Evolutionary conservation across 2,888 invertebrate genomes (phyloP).

Genomic region (Copidosoma aretas): DNA sequence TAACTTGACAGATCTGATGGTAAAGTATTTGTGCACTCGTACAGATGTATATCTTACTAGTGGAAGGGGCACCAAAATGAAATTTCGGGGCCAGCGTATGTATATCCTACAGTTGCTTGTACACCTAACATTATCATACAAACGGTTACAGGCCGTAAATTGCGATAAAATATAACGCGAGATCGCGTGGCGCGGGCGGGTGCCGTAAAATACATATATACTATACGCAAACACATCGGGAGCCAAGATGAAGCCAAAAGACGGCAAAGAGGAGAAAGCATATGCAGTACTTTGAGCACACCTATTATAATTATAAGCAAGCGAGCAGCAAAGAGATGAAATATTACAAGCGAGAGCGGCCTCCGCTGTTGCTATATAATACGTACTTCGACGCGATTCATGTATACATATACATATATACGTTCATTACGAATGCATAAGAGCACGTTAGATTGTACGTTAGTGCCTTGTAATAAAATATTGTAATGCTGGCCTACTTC

Average conservation of each 20-base stretch:
- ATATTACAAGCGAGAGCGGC: background rate
- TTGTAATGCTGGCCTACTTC: constrained; percentile 51
- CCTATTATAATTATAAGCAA: constrained; percentile 26
- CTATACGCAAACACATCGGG: background rate
- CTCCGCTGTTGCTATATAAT: constrained; percentile 1
- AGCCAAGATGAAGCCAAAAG: constrained; percentile 32
- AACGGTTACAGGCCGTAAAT: constrained; percentile 52
- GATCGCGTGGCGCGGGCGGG: constrained; percentile 26
- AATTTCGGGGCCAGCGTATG: constrained; percentile 38
- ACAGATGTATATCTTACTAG: too few species aligned
- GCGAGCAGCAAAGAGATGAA: constrained; percentile 21
- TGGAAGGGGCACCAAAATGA: too few species aligned
- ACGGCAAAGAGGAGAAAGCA: constrained; percentile 7
- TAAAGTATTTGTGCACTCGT: too few species aligned
- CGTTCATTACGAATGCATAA: constrained; percentile 62
- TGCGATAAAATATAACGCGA: constrained; percentile 56
- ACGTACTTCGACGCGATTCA: constrained; percentile 61
- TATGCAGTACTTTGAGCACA: background rate
- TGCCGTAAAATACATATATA: constrained; percentile 5
- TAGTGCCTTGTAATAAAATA: constrained; percentile 61
- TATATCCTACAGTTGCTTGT: constrained; percentile 37
- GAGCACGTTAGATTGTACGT: constrained; percentile 62
- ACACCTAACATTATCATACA: constrained; percentile 46
- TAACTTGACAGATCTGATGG: too few species aligned
- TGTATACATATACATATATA: constrained; percentile 44